Evolutionary conservation across 1,140 invertebrate species (phyloP).

Genomic region (Drosophila asahinai): DNA sequence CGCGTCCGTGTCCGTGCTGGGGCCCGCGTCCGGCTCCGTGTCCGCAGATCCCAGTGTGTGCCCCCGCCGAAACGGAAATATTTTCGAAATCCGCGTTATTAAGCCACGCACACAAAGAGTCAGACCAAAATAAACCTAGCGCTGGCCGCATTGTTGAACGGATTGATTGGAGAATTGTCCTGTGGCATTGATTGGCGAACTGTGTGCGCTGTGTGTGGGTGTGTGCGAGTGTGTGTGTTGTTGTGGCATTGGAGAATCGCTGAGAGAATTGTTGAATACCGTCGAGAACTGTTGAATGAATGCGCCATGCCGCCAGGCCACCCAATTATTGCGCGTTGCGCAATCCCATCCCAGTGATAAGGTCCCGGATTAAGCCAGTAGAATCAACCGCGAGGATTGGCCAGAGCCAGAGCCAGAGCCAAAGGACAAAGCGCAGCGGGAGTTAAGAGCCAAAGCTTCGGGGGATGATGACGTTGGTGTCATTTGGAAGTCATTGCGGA

Average conservation of each 20-base stretch:
- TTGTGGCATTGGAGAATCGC: conserved; percentile 17
- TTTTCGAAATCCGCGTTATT: conserved; percentile 62
- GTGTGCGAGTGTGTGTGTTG: neutral
- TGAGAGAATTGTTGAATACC: conserved; percentile 38
- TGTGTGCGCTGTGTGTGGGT: neutral
- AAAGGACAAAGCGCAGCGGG: conserved; percentile 23
- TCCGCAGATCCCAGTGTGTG: conserved; percentile 15
- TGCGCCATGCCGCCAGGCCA: conserved; percentile 39
- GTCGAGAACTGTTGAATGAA: conserved; percentile 67
- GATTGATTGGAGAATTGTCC: conserved; percentile 35
- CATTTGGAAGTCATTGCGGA: conserved; percentile 51
- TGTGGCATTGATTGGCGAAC: conserved; percentile 17
- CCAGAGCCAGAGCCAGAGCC: neutral
- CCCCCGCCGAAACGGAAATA: conserved; percentile 74
- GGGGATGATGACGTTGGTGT: conserved; percentile 46
- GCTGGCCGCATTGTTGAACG: conserved; percentile 23
- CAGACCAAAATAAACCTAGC: conserved; percentile 48
- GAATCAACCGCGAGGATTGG: conserved; percentile 26
- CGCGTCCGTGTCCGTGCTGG: conserved; percentile 14
- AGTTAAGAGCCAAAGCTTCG: conserved; percentile 31
- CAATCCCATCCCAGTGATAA: conserved; percentile 59
- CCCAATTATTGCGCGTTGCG: conserved; percentile 76
- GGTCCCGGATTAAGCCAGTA: conserved; percentile 22
- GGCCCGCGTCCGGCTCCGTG: conserved; percentile 5
- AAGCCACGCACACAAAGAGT: conserved; percentile 38